These are phyloP conservation scores for Cerceris rybyensis DNA, from an alignment of 2,888 invertebrate species.

Conservation along the genomic window DNA sequence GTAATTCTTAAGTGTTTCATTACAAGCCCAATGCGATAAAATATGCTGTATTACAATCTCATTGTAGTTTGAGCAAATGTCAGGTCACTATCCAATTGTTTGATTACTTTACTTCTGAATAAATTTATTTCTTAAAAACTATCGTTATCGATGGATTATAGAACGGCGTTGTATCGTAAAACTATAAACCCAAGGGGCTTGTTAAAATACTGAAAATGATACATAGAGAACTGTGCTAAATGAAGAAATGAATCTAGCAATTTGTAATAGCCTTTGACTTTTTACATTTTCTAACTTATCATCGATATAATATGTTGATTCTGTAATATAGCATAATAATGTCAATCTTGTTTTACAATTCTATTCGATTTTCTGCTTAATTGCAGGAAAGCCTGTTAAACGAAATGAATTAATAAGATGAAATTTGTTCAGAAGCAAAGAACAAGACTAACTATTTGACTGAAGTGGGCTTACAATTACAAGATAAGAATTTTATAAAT, in stretches of 20 bases:
- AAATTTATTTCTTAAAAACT: constrained; percentile 32
- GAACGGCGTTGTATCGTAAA: constrained; percentile 6
- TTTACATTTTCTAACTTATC: too few relatives aligned
- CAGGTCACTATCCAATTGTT: constrained; percentile 28
- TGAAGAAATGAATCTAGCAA: too few relatives aligned
- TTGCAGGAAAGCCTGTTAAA: too few relatives aligned
- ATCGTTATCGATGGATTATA: background rate
- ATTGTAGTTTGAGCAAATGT: constrained; percentile 31
- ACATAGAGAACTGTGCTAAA: too few relatives aligned
- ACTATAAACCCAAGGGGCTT: too few relatives aligned
- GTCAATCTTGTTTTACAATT: too few relatives aligned
- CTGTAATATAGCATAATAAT: too few relatives aligned
- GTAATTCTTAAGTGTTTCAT: constrained; percentile 53
- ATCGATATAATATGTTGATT: too few relatives aligned
- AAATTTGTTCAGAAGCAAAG: constrained; percentile 32
- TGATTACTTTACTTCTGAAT: constrained; percentile 41
- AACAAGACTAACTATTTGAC: background rate
- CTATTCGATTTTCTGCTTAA: too few relatives aligned
- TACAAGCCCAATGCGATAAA: constrained; percentile 44
- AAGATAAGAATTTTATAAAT: constrained; percentile 23
- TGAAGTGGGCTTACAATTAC: constrained; percentile 17
- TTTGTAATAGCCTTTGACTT: too few relatives aligned
- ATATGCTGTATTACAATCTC: constrained; percentile 18
- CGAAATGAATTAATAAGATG: too few relatives aligned
- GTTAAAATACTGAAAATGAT: too few relatives aligned